These are phyloP conservation scores for Epinotia brunnichana DNA, from an alignment of 2,888 invertebrate genomes.

Conservation along the genomic window DNA sequence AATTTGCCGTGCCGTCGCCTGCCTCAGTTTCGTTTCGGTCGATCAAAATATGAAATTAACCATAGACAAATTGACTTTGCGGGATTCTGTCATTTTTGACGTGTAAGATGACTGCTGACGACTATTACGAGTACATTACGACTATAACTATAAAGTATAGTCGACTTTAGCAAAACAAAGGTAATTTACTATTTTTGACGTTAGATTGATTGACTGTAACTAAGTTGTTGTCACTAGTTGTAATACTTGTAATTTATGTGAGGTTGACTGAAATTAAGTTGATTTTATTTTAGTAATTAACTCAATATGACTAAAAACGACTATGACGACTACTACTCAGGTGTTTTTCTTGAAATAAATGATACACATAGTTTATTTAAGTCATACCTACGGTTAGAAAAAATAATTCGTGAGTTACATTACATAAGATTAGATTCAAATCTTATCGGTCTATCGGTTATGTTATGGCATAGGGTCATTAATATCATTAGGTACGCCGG, in stretches of 20 bases:
- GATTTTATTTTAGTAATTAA: not conserved
- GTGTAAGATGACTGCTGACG: too few species aligned
- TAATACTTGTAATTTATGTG: not conserved
- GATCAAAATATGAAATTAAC: slow-evolving; percentile 28
- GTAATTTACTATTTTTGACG: not conserved
- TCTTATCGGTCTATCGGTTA: not conserved
- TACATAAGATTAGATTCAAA: not conserved
- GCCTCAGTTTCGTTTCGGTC: slow-evolving; percentile 2
- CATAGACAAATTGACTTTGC: slow-evolving; percentile 36
- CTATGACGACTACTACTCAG: not conserved
- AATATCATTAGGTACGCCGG: too few species aligned
- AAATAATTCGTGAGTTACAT: too few species aligned
- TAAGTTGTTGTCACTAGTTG: too few species aligned
- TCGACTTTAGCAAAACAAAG: not conserved
- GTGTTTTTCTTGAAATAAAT: too few species aligned
- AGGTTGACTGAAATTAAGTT: not conserved
- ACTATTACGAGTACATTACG: not conserved
- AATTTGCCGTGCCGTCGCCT: slow-evolving; percentile 9
- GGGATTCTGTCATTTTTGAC: not conserved
- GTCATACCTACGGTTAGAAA: too few species aligned
- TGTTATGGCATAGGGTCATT: not conserved
- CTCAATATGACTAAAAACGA: not conserved
- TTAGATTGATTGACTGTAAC: not conserved
- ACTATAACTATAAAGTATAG: not conserved
- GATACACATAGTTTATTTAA: too few species aligned